Evolutionary conservation across 1,140 invertebrate genomes (phyloP), one percentile per base, ranked within the genome.

Genomic region (Anastatus disparis): DNA sequence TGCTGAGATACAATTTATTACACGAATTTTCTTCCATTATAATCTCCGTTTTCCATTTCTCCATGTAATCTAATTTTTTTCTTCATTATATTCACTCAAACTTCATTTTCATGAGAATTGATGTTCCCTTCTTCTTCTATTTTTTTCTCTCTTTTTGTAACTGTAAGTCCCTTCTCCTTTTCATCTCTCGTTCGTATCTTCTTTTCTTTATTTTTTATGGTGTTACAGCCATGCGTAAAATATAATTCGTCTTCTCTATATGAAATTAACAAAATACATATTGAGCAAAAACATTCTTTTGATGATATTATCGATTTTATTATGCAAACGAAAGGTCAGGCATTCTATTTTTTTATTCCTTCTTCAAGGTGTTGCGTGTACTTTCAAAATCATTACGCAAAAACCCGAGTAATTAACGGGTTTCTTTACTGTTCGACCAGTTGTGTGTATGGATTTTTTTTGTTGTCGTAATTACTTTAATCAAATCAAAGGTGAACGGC

Each of bases 361-460:
- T 15, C 29, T 52, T 20, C 17, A 20, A 2, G 17, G 20, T 29
- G n/a, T 17, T 2, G 12, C 9, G 6, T 56, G 20, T 26, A 27
- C 2, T 42, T 42, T 24, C 22, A 61, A 46, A 61, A 61, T 46
- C 42, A 31, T 61, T 61, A 46, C 22, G 29, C 42, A 27, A 65
- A 55, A 42, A 42, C n/a, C n/a, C n/a, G 24, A 6, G 46, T 35
- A 24, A 40, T 58, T 26, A 24, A 8, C n/a, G 15, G 35, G 13
- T 38, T 26, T 63, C 13, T 24, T n/a, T n/a, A n/a, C n/a, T n/a
- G n/a, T n/a, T n/a, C n/a, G n/a, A n/a, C n/a, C n/a, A n/a, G n/a
- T n/a, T n/a, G n/a, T n/a, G n/a, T n/a, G n/a, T n/a, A n/a, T n/a
- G n/a, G n/a, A n/a, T n/a, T n/a, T n/a, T n/a, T n/a, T n/a, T n/a